Evolutionary conservation across 2,888 invertebrate genomes (phyloP).

Genomic region (Cyaniris semiargus): DNA sequence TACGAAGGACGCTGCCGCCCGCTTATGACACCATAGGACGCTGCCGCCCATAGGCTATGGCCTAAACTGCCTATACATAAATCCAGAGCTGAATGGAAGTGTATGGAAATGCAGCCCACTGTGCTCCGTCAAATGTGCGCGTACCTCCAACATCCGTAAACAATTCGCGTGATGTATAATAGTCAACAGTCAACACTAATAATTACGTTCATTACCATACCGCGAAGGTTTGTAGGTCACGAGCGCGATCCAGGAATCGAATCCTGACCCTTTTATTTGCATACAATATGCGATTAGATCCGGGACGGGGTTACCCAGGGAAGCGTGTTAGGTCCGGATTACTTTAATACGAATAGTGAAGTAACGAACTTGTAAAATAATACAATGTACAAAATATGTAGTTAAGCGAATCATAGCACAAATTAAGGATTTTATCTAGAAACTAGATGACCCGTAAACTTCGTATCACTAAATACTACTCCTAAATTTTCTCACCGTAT

Average conservation of each 20-base stretch:
- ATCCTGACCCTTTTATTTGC: constrained; percentile 30
- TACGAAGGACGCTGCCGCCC: no score
- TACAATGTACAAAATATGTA: no score
- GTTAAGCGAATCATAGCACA: no score
- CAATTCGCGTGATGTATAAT: neutral
- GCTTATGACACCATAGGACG: no score
- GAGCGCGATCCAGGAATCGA: constrained; percentile 41
- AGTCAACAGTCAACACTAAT: constrained; percentile 14
- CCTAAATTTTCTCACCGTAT: no score
- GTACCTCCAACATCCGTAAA: neutral
- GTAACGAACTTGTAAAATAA: no score
- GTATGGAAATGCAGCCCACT: neutral
- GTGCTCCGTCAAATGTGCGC: neutral
- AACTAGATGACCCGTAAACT: no score
- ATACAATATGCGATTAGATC: neutral
- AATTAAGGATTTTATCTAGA: no score
- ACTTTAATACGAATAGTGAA: neutral
- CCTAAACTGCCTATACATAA: no score
- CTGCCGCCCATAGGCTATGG: no score
- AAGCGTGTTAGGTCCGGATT: neutral
- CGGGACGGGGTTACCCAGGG: neutral
- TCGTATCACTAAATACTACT: no score
- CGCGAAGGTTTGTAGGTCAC: constrained; percentile 41
- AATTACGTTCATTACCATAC: constrained; percentile 36
- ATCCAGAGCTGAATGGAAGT: no score